phyloP scores from a whole-genome alignment of 2,888 invertebrate species.

The Scaptomyza reducta region DNA sequence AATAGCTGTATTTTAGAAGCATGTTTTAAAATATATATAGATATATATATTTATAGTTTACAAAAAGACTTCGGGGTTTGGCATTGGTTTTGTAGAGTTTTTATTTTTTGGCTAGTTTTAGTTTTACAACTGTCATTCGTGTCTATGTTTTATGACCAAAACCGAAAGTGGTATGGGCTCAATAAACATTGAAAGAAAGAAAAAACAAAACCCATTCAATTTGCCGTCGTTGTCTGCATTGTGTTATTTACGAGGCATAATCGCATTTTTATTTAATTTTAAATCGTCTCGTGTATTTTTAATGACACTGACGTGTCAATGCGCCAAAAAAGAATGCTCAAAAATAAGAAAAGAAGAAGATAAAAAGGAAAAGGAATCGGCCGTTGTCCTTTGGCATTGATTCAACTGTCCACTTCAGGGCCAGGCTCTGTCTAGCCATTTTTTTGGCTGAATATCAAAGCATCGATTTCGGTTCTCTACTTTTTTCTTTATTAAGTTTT shows the following conservation, averaged over 20 bases:
- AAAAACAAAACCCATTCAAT: conserved; percentile 34
- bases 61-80: background rate
- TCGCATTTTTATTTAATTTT: conserved; percentile 76
- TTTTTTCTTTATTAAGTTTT: conserved; percentile 29
- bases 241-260: conserved; percentile 70
- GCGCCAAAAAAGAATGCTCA: conserved; percentile 52
- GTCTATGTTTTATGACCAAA: conserved; percentile 14
- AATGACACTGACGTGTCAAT: conserved; percentile 75
- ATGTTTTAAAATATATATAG: too few relatives aligned
- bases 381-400: conserved; percentile 66
- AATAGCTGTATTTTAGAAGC: too few relatives aligned
- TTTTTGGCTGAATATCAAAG: conserved; percentile 61
- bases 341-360: conserved; percentile 27
- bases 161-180: background rate
- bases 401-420: conserved; percentile 72
- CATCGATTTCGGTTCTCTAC: conserved; percentile 61
- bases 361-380: background rate
- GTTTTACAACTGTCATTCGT: background rate
- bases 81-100: background rate
- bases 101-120: background rate
- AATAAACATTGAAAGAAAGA: background rate
- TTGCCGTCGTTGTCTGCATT: conserved; percentile 53
- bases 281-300: conserved; percentile 54
- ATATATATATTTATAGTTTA: background rate
- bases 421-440: conserved; percentile 71